Conservation (phyloP, 2,797 vertebrate genomes). For the Chelidonichthys spinosus region DNA sequence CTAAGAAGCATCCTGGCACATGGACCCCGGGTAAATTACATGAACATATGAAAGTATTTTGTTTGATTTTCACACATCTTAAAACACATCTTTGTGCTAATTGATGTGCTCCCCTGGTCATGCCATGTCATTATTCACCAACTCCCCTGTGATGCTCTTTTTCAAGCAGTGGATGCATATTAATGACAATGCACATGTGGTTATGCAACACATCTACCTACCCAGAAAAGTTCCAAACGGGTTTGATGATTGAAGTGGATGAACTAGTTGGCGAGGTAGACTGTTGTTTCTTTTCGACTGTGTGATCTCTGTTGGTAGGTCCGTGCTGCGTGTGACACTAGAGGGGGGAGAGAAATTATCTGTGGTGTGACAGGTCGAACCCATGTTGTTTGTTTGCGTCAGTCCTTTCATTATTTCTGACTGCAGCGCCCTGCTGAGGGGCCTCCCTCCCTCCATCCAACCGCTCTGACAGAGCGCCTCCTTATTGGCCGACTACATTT, state of each 20-base stretch:
- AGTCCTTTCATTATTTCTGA: conserved; percentile 29
- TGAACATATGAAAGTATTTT: neutral
- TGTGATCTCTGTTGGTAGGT: neutral
- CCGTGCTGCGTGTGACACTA: neutral
- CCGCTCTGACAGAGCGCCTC: conserved; percentile 13
- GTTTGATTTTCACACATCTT: neutral
- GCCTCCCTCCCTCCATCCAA: conserved; percentile 6
- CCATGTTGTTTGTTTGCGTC: conserved; percentile 46
- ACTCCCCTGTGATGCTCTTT: neutral
- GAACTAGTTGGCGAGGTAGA: neutral
- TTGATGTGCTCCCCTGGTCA: too few relatives aligned
- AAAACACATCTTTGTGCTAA: too few relatives aligned
- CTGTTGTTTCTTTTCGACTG: neutral
- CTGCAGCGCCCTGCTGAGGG: conserved; percentile 3
- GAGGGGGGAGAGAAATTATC: neutral
- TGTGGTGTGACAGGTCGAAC: conserved; percentile 14
- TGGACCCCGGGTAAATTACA: neutral
- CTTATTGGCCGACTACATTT: neutral
- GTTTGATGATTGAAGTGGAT: neutral
- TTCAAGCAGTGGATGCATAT: neutral
- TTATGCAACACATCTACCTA: neutral
- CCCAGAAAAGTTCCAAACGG: neutral
- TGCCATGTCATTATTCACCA: neutral
- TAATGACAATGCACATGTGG: neutral
- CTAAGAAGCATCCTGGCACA: neutral